Conservation (phyloP, 2,888 invertebrate species). For the Polymixis flavicincta region DNA sequence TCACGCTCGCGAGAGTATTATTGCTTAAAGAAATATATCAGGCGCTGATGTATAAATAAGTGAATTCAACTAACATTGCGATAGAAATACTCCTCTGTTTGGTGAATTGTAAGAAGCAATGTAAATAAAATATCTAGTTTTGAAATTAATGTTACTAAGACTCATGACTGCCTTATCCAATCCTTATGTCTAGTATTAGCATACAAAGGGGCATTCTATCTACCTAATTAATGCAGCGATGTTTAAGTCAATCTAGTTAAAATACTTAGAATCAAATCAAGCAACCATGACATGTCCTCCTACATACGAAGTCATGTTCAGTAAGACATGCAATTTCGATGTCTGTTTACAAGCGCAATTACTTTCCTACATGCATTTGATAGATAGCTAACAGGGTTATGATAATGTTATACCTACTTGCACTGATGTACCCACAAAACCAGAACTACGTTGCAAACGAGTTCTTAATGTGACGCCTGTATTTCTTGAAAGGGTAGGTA, state of each 20-base stretch:
- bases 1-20: background rate
- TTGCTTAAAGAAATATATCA: constrained; percentile 30
- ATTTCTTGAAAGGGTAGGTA: no score
- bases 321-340: constrained; percentile 21
- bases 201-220: background rate
- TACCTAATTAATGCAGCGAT: background rate
- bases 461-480: background rate
- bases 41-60: constrained; percentile 16
- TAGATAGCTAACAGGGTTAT: constrained; percentile 17
- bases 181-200: background rate
- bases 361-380: constrained; percentile 12
- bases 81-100: background rate
- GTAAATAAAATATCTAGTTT: background rate
- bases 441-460: background rate
- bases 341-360: background rate
- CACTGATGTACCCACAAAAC: background rate
- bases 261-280: constrained; percentile 6
- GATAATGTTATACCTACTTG: background rate
- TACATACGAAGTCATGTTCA: background rate
- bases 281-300: constrained; percentile 7
- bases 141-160: background rate
- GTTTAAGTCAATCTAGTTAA: background rate
- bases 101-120: background rate
- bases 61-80: background rate
- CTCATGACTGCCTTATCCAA: background rate